These are phyloP conservation scores for Cricetomys ansorgei DNA, from an alignment of 2,113 vertebrate genomes.

Conservation along the genomic window DNA sequence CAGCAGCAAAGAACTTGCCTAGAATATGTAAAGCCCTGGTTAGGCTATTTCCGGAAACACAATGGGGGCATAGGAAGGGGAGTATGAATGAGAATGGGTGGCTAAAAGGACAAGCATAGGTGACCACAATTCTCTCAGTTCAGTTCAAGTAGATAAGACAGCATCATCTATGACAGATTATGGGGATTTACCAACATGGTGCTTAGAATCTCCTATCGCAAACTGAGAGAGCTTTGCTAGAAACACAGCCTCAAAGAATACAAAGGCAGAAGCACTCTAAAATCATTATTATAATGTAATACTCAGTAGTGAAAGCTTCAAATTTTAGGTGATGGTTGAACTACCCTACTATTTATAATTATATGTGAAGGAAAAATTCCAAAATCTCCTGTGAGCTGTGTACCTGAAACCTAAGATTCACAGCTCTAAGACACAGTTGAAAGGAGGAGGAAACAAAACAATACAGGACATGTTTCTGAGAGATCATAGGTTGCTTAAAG, in stretches of 20 bases:
- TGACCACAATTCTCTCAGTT: background rate
- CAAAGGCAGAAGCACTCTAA: conserved; percentile 8
- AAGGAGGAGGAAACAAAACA: background rate
- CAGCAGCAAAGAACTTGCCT: background rate
- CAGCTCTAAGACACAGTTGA: conserved; percentile 41
- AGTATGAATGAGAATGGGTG: background rate
- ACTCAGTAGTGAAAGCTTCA: background rate
- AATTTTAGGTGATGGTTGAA: background rate
- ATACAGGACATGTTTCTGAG: background rate
- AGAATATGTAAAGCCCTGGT: background rate
- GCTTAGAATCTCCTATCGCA: background rate
- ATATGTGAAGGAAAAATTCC: conserved; percentile 11
- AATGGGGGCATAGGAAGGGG: background rate
- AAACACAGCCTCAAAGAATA: conserved; percentile 31
- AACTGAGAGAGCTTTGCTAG: background rate
- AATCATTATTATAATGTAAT: background rate
- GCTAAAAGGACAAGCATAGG: background rate
- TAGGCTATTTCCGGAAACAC: background rate
- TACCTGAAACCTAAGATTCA: conserved; percentile 30
- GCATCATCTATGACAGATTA: background rate
- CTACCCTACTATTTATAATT: background rate
- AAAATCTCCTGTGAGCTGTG: background rate
- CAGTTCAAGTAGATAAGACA: background rate
- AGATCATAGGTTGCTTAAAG: background rate
- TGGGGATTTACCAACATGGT: background rate